Base-by-base conservation (phyloP, 2,797 vertebrate genomes). In the Cygnus olor region DNA sequence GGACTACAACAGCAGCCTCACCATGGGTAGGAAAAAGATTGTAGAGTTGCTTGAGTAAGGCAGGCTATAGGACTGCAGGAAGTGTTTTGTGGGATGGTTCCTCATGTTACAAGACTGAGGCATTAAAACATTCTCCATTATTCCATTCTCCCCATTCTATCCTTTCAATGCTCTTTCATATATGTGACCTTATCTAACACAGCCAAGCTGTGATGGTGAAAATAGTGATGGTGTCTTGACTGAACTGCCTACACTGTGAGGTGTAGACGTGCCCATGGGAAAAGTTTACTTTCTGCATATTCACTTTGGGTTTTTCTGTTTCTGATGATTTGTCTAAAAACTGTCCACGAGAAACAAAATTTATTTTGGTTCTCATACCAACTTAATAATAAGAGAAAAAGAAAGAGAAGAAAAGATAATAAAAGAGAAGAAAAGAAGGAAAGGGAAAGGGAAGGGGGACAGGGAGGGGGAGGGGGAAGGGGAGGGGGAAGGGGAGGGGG, bases 291-390 rank as follows among this genome's bases (percentile, higher is more conserved):
- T 77, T 58, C 65, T 66, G 30, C 8, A 58, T 64, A 38, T 10
- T 69, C 11, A 10, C 15, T 53, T 57, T 14, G 8, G 12, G 6
- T 47, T 76, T 13, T 45, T 85, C 49, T 73, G 14, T 54, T 58
- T 74, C 42, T 57, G 49, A 63, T 11, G 5, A 20, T 47, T 58
- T 76, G 15, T 36, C 69, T n/a, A 66, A 66, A 66, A 72, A 49
- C 5, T 11, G 18, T 40, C 3, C 4, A 34, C 0, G 1, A 20
- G 12, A 64, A 69, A 44, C 2, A 47, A 68, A 79, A n/a, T 12
- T 27, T 9, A 27, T 34, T 78, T 65, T 57, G 49, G 4, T 16
- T 57, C 54, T 74, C 28, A 34, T 57, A 2, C 34, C 44, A 14
- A 47, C 40, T 76, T 85, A 65, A 21, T 42, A 51, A 36, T 7